Percentiles rank a stretch among this genome's conserved stretches.
These are phyloP conservation scores for Biston betularia DNA, from an alignment of 2,888 invertebrate species.

Conservation along the genomic window DNA sequence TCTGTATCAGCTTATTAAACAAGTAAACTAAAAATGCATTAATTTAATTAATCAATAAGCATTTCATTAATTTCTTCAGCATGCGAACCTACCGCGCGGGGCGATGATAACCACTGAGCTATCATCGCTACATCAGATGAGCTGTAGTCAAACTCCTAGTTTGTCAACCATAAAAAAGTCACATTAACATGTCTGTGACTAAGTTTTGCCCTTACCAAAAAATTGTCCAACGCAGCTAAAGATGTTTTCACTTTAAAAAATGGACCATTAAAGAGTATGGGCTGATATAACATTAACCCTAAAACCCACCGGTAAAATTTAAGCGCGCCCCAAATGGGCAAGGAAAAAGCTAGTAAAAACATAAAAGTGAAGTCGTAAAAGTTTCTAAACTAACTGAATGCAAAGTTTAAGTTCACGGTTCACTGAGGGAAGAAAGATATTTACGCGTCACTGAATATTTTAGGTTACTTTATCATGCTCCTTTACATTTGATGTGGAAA, in stretches of 20 bases:
- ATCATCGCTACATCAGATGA: too few species aligned
- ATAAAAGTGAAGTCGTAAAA: slow-evolving; percentile 36
- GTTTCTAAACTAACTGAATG: slow-evolving; percentile 35
- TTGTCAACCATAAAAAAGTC: too few species aligned
- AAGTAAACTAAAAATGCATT: too few species aligned
- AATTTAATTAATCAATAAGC: too few species aligned
- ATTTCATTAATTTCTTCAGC: too few species aligned
- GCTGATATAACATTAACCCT: slow-evolving; percentile 15
- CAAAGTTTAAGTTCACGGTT: slow-evolving; percentile 35
- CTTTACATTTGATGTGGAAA: slow-evolving; percentile 38
- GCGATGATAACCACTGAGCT: too few species aligned
- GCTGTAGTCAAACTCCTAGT: too few species aligned
- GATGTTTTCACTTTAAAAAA: too few species aligned
- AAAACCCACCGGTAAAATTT: slow-evolving; percentile 18
- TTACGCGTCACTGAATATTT: slow-evolving; percentile 42
- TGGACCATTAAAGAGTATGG: neutral
- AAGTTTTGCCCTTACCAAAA: too few species aligned
- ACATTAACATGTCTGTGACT: too few species aligned
- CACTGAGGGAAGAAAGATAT: slow-evolving; percentile 36
- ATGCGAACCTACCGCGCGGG: too few species aligned
- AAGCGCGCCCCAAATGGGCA: slow-evolving; percentile 19
- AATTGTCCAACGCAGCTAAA: too few species aligned
- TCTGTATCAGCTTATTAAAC: neutral
- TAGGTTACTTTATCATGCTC: slow-evolving; percentile 41
- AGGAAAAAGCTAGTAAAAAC: slow-evolving; percentile 26